A percentile compares a stretch with the other conserved stretches of the same genome.
Conservation (phyloP, 2,113 vertebrate species). For the Azemiops feae region DNA sequence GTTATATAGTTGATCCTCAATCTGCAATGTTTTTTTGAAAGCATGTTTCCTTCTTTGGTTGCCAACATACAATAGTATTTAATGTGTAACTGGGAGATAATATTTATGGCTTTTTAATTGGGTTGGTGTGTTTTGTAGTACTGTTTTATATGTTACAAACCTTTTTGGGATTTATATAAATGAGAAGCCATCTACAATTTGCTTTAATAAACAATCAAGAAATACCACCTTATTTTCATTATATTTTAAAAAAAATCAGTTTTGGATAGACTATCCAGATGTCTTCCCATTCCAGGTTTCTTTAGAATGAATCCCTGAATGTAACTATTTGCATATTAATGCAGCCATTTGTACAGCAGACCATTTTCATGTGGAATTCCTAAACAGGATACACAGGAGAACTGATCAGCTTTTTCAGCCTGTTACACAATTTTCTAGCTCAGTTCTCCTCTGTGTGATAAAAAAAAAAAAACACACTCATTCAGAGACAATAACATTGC, state of each 20-base stretch:
- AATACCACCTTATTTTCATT: not conserved
- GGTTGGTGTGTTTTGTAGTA: not conserved
- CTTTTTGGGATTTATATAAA: not conserved
- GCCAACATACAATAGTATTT: not conserved
- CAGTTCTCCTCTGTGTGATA: not conserved
- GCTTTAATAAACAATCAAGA: not conserved
- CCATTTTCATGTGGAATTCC: not conserved
- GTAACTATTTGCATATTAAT: not conserved
- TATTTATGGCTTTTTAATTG: not conserved
- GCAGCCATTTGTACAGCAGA: not conserved
- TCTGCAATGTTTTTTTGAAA: not conserved
- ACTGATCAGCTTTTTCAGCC: not conserved
- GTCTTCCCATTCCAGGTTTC: not conserved
- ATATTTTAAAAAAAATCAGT: not conserved
- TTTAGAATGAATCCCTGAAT: not conserved
- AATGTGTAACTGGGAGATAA: not conserved
- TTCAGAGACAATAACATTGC: not conserved
- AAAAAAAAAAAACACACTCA: not conserved
- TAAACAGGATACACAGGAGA: not conserved
- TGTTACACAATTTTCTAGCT: not conserved
- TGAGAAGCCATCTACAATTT: not conserved
- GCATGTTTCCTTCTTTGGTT: not conserved
- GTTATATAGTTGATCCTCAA: not conserved
- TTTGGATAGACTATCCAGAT: not conserved
- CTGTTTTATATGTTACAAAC: not conserved